phyloP scores from a whole-genome alignment of 1,140 invertebrate species.

The Vanessa tameamea region DNA sequence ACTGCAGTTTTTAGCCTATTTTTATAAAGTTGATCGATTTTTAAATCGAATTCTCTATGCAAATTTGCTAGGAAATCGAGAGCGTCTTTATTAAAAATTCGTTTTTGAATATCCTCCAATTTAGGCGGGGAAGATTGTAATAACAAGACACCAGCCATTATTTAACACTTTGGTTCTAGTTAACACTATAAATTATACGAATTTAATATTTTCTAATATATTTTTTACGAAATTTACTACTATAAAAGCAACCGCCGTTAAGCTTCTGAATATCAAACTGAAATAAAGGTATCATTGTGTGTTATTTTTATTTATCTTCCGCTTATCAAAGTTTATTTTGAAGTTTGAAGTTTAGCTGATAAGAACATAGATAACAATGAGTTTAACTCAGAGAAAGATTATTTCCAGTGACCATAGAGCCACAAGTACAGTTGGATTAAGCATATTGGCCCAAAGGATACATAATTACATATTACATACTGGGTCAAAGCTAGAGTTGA shows the following conservation, averaged over 20 bases:
- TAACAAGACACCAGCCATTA: slow-evolving; percentile 61
- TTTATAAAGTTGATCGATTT: slow-evolving; percentile 73
- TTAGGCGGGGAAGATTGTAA: slow-evolving; percentile 76
- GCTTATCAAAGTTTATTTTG: slow-evolving; percentile 6
- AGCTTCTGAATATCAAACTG: slow-evolving; percentile 11
- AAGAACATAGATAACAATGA: too few relatives aligned
- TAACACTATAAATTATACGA: background rate
- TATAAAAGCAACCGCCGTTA: background rate
- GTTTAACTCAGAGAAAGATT: too few relatives aligned
- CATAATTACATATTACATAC: too few relatives aligned
- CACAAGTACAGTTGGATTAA: too few relatives aligned
- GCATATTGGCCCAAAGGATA: too few relatives aligned
- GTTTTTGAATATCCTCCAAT: slow-evolving; percentile 76
- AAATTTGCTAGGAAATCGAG: slow-evolving; percentile 74
- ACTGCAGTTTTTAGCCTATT: slow-evolving; percentile 61
- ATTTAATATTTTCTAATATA: background rate
- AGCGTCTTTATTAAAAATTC: slow-evolving; percentile 69
- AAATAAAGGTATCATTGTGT: slow-evolving; percentile 16
- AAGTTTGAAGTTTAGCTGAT: slow-evolving; percentile 6
- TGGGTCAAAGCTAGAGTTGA: too few relatives aligned
- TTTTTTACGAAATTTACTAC: background rate
- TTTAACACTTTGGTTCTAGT: slow-evolving; percentile 4
- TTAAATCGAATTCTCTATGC: slow-evolving; percentile 69
- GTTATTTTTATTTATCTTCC: background rate
- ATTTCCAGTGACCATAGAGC: too few relatives aligned